These are phyloP conservation scores for Melanostigma gelatinosum DNA, from an alignment of 2,113 vertebrate genomes.

Conservation along the genomic window DNA sequence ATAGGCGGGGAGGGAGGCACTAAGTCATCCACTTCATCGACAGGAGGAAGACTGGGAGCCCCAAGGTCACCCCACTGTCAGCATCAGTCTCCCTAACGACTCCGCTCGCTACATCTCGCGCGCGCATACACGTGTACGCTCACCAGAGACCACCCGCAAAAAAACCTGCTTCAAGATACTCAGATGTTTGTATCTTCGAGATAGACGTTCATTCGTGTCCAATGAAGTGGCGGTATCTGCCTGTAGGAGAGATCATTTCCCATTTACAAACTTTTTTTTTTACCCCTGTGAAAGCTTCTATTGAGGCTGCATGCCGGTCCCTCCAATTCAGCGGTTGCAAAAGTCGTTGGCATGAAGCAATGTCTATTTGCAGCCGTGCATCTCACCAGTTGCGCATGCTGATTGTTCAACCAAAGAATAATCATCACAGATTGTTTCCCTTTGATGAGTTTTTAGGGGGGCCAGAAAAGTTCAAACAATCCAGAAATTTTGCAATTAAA, in stretches of 20 bases:
- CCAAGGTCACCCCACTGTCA: slow-evolving; percentile 83
- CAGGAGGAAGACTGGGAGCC: slow-evolving; percentile 79
- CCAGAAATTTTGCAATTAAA: not conserved
- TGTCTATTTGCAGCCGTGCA: not conserved
- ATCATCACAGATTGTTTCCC: not conserved
- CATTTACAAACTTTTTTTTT: not conserved
- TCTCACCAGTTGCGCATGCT: not conserved
- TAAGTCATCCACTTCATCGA: slow-evolving; percentile 82
- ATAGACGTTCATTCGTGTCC: not conserved
- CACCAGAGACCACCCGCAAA: slow-evolving; percentile 5
- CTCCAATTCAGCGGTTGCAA: not conserved
- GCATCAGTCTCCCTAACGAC: slow-evolving; percentile 81
- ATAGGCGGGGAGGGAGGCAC: slow-evolving; percentile 77
- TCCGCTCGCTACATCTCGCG: slow-evolving; percentile 36
- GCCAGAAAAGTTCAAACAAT: slow-evolving; percentile 9
- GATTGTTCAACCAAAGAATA: not conserved
- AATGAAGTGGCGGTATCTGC: not conserved
- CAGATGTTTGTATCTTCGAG: not conserved
- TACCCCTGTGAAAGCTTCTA: not conserved
- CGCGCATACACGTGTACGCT: slow-evolving; percentile 1
- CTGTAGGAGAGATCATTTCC: not conserved
- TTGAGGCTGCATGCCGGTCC: not conserved
- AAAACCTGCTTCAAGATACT: not conserved
- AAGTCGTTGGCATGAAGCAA: slow-evolving; percentile 6
- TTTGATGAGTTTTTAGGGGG: not conserved